Percentiles rank a stretch among this genome's conserved stretches.
phyloP scores from a whole-genome alignment of 2,113 vertebrate species.

The Neoarius graeffei region DNA sequence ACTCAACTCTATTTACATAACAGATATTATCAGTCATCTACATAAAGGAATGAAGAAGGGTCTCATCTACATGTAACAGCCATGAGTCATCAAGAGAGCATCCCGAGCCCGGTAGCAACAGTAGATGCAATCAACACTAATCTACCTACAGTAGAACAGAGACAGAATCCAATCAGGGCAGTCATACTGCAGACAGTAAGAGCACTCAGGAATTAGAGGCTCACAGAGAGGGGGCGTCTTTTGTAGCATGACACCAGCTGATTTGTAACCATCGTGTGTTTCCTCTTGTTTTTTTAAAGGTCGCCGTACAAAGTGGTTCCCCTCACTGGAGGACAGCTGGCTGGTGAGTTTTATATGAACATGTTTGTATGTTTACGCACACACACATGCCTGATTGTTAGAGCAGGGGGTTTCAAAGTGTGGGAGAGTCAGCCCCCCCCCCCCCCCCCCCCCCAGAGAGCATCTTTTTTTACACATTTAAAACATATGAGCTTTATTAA shows the following conservation, averaged over 20 bases:
- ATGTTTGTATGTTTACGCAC: neutral
- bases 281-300: constrained; percentile 71
- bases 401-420: no score
- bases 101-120: neutral
- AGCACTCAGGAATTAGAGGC: neutral
- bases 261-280: constrained; percentile 28
- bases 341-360: constrained; percentile 72
- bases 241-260: constrained; percentile 18
- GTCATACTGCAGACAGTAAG: constrained; percentile 8
- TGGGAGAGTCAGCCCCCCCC: no score
- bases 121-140: constrained; percentile 8
- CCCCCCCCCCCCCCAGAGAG: no score
- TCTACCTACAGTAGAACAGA: neutral
- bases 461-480: no score
- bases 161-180: constrained; percentile 10
- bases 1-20: constrained; percentile 2
- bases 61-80: neutral
- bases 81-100: neutral
- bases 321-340: constrained; percentile 74
- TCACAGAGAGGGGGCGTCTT: constrained; percentile 22
- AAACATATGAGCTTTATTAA: no score
- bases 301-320: constrained; percentile 86
- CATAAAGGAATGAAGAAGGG: constrained; percentile 33
- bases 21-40: constrained; percentile 15
- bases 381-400: neutral